phyloP scores from a whole-genome alignment of 1,140 invertebrate genomes.

The Ceratina australensis region DNA sequence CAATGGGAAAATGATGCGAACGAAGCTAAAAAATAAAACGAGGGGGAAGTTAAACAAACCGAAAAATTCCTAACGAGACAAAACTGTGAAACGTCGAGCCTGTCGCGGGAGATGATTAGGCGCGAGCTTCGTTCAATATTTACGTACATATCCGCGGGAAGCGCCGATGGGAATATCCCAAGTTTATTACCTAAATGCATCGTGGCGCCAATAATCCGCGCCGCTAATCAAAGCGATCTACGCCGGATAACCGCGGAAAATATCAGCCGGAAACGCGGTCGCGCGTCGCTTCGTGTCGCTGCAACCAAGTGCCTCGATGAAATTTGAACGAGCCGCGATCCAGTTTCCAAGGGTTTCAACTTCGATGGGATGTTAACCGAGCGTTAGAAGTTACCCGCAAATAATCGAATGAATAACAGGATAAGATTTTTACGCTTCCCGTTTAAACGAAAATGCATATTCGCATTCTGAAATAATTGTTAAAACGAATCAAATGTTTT shows the following conservation, averaged over 20 bases:
- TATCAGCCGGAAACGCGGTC: not conserved
- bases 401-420: too few relatives aligned
- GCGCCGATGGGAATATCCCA: not conserved
- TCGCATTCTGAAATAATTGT: too few relatives aligned
- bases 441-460: too few relatives aligned
- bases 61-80: conserved; percentile 2
- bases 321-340: conserved; percentile 5
- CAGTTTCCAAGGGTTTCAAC: not conserved
- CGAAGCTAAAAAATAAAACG: too few relatives aligned
- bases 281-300: too few relatives aligned
- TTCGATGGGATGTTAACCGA: not conserved
- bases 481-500: too few relatives aligned
- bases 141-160: not conserved
- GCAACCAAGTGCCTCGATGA: not conserved
- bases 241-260: conserved; percentile 5
- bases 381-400: not conserved
- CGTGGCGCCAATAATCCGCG: conserved; percentile 30
- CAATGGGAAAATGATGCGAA: too few relatives aligned
- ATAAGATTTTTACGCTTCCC: too few relatives aligned
- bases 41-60: not conserved
- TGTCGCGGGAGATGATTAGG: not conserved
- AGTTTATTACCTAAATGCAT: conserved; percentile 37
- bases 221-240: conserved; percentile 39
- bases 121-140: conserved; percentile 3
- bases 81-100: not conserved